These are phyloP conservation scores for Epicauta chinensis DNA, from an alignment of 1,140 invertebrate genomes.

Conservation along the genomic window DNA sequence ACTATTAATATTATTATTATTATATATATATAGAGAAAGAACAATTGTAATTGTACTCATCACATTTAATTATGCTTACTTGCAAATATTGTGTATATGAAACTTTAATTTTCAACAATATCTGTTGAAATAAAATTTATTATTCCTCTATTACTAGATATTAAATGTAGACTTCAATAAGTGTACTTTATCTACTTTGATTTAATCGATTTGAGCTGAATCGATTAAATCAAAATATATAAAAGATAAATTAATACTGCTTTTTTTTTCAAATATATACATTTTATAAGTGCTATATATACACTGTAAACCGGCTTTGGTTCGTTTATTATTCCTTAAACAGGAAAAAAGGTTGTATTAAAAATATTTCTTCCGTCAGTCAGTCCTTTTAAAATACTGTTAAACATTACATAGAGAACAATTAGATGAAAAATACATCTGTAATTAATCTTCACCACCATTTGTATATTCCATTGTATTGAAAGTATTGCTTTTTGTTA, in stretches of 20 bases:
- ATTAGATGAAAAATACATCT: slow-evolving; percentile 6
- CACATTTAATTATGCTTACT: slow-evolving; percentile 3
- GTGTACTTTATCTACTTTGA: too few relatives aligned
- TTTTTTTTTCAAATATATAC: slow-evolving; percentile 13
- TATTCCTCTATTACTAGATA: slow-evolving; percentile 1
- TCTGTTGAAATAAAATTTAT: slow-evolving; percentile 7
- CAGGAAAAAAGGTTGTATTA: neutral
- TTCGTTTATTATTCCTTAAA: slow-evolving; percentile 10
- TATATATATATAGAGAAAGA: slow-evolving; percentile 10
- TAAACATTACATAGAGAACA: neutral
- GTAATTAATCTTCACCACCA: slow-evolving; percentile 2
- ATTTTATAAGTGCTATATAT: slow-evolving; percentile 6
- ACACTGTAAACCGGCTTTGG: slow-evolving; percentile 21
- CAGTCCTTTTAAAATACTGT: slow-evolving; percentile 10
- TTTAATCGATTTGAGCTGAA: too few relatives aligned
- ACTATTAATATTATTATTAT: neutral
- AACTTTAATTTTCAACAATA: slow-evolving; percentile 18
- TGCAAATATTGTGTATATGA: slow-evolving; percentile 12
- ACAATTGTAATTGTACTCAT: slow-evolving; percentile 7
- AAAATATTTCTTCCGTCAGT: neutral
- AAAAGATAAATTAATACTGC: slow-evolving; percentile 13
- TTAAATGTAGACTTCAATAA: too few relatives aligned
- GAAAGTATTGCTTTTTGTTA: too few relatives aligned
- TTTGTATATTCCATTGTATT: slow-evolving; percentile 2
- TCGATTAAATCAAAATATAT: neutral